A percentile compares a stretch with the other conserved stretches of the same genome.
Conservation (phyloP, 2,888 invertebrate genomes). For the Leptura quadrifasciata region DNA sequence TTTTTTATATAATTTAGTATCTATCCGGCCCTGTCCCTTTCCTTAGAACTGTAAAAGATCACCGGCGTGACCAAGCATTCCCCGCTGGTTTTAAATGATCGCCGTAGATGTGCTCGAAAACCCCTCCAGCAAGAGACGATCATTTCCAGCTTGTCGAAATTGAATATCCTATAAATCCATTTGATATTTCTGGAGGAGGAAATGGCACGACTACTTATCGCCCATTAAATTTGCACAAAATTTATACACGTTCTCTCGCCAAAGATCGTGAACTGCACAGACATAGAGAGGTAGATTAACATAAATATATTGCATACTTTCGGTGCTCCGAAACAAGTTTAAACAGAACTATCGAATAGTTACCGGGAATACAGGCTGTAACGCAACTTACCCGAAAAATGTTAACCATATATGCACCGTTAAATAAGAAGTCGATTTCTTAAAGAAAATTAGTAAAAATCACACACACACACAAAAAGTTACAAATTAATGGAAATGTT, state of each 20-base stretch:
- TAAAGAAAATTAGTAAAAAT: no score
- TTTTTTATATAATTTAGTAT: neutral
- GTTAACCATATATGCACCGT: no score
- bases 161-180: conserved; percentile 68
- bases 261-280: conserved; percentile 18
- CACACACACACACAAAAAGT: no score
- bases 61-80: conserved; percentile 67
- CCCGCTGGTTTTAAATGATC: conserved; percentile 68
- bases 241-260: conserved; percentile 41
- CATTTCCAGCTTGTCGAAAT: conserved; percentile 68
- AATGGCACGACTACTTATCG: conserved; percentile 69
- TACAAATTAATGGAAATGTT: no score
- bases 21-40: conserved; percentile 9
- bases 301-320: conserved; percentile 12
- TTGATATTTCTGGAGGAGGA: conserved; percentile 68
- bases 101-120: conserved; percentile 63
- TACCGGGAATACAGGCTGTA: no score
- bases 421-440: no score
- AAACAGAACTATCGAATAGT: neutral
- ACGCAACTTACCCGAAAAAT: no score
- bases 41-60: conserved; percentile 58
- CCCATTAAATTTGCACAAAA: conserved; percentile 65
- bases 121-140: conserved; percentile 65
- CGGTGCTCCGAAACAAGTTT: neutral
- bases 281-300: conserved; percentile 11